These are phyloP conservation scores for Onychorhynchus coronatus DNA, from an alignment of 2,113 vertebrate species.

Conservation along the genomic window DNA sequence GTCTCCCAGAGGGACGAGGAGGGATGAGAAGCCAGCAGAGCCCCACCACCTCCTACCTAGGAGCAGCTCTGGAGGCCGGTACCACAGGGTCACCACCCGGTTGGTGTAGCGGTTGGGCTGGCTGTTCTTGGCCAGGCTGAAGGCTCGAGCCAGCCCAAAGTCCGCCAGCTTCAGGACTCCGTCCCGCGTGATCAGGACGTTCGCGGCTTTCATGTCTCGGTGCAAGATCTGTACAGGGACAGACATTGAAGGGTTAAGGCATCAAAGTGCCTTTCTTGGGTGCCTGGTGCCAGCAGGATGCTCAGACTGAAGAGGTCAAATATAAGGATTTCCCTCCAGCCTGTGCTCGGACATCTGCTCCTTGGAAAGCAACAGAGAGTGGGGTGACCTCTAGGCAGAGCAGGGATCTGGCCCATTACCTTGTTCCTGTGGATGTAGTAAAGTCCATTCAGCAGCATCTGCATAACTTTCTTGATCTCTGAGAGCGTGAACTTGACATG, in stretches of 20 bases:
- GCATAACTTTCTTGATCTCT: conserved; percentile 99
- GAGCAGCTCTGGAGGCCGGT: conserved; percentile 93
- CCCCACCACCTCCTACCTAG: conserved; percentile 78
- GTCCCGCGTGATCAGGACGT: conserved; percentile 94
- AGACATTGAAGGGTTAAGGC: neutral
- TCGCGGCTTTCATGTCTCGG: conserved; percentile 97
- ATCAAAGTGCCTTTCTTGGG: neutral
- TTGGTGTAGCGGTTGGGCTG: conserved; percentile 98
- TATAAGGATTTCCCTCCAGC: neutral
- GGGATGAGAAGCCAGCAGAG: neutral
- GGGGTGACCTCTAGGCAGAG: neutral
- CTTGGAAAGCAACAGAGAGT: neutral
- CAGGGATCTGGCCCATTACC: conserved; percentile 64
- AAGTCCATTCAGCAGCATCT: conserved; percentile 95
- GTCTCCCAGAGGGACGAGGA: neutral
- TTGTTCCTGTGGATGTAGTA: conserved; percentile 99
- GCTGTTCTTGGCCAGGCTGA: conserved; percentile 97
- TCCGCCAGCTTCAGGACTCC: conserved; percentile 95
- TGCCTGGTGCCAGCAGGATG: neutral
- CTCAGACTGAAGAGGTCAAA: neutral
- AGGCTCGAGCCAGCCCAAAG: conserved; percentile 94
- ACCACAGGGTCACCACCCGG: conserved; percentile 96
- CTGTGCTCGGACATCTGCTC: neutral
- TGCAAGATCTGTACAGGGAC: conserved; percentile 85
- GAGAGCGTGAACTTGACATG: conserved; percentile 95